Base-by-base conservation (phyloP, 2,888 invertebrate genomes). In the Ferrisia virgata region DNA sequence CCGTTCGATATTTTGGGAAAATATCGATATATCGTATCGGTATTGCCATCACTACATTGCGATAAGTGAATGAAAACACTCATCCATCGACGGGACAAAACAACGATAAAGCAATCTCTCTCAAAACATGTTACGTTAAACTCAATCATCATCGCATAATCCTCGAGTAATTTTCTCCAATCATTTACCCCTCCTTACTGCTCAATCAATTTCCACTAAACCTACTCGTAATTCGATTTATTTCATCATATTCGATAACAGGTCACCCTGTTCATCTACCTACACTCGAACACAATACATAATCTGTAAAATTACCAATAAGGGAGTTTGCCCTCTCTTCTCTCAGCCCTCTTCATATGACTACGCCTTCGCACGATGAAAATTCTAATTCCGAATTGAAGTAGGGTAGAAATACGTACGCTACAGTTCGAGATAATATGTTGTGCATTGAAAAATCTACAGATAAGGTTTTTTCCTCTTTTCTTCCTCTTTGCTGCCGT, bases 261-360 rank as follows among this genome's bases (percentile, higher is more conserved):
- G 28, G 64, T 64, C 64, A 28, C 64, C 64, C 64, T 15, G 64
- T 64, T 25, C n/a, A n/a, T 18, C 8, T 9, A 18, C 9, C n/a
- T 8, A 2, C 9, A 53, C 53, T 31, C 31, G 69, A 69, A 69
- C 18, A 31, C 31, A 69, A 69, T 22, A 31, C 31, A 69, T 69
- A 69, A 69, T 69, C 31, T n/a, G 33, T 36, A 33, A 76, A 76
- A 76, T 76, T 76, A 76, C 72, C 72, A 76, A 36, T 18, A 64
- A 28, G 36, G 36, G 64, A n/a, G n/a, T n/a, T 25, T 64, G 11
- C n/a, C n/a, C n/a, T 11, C 1, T 53, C 22, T 47, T 53, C 53
- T 22, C 22, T 9, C 22, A 22, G n/a, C n/a, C n/a, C n/a, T n/a
- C n/a, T n/a, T n/a, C n/a, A n/a, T n/a, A n/a, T n/a, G n/a, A n/a